A percentile compares a stretch with the other conserved stretches of the same genome.
These are phyloP conservation scores for Hermaeophaga mercurialis DNA, from an alignment of 2,888 invertebrate species.

Conservation along the genomic window DNA sequence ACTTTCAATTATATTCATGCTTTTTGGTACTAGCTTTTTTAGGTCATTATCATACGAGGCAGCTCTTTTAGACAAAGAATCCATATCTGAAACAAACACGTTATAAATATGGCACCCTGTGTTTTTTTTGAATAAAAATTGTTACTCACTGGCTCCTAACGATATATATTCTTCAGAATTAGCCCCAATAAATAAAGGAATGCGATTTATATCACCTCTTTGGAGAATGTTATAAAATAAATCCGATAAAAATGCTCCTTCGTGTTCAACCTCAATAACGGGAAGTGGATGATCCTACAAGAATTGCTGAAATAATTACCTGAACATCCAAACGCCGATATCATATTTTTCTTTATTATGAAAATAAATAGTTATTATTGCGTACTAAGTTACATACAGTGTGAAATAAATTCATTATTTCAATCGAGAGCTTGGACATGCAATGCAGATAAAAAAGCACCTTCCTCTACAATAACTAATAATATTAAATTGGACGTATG, in stretches of 20 bases:
- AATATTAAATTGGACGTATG: no score
- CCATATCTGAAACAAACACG: constrained; percentile 28
- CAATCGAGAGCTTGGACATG: no score
- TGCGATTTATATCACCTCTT: constrained; percentile 34
- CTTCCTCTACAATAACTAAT: no score
- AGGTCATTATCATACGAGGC: constrained; percentile 27
- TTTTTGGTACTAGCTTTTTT: constrained; percentile 28
- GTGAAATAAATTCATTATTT: no score
- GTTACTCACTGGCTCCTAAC: constrained; percentile 24
- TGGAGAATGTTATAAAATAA: constrained; percentile 31
- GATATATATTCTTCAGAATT: constrained; percentile 39
- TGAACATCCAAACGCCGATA: no score
- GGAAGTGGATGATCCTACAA: constrained; percentile 33
- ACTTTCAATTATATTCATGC: constrained; percentile 27
- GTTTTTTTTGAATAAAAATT: not conserved
- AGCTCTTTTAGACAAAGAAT: constrained; percentile 22
- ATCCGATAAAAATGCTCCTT: constrained; percentile 36
- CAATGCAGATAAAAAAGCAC: no score
- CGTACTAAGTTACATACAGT: no score
- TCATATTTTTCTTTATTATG: no score
- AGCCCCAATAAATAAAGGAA: constrained; percentile 39
- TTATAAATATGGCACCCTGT: constrained; percentile 8
- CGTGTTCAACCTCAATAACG: constrained; percentile 35
- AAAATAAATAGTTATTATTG: no score
- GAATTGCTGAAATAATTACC: no score